These are phyloP conservation scores for Beaufortia kweichowensis DNA, from an alignment of 2,113 vertebrate species.

Conservation along the genomic window DNA sequence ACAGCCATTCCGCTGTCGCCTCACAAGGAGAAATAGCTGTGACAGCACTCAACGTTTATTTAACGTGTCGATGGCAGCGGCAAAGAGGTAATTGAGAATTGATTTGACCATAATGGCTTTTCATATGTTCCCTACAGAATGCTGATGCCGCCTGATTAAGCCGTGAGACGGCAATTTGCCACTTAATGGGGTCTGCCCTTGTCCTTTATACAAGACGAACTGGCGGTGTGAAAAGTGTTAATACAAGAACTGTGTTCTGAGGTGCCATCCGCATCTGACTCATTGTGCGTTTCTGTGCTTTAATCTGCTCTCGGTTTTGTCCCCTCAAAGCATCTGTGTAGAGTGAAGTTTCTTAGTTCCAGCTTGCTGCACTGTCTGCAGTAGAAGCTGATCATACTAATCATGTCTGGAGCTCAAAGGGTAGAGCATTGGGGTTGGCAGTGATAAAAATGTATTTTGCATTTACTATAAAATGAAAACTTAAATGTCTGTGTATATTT, in stretches of 20 bases:
- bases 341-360: slow-evolving; percentile 26
- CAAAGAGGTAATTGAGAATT: slow-evolving; percentile 62
- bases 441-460: too few species aligned
- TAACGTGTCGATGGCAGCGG: slow-evolving; percentile 55
- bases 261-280: slow-evolving; percentile 18
- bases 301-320: slow-evolving; percentile 25
- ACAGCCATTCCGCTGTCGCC: slow-evolving; percentile 44
- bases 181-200: slow-evolving; percentile 64
- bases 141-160: slow-evolving; percentile 59
- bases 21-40: slow-evolving; percentile 44
- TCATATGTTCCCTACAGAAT: slow-evolving; percentile 58
- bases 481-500: too few species aligned
- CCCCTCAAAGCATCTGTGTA: slow-evolving; percentile 1
- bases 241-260: slow-evolving; percentile 45
- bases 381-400: not conserved
- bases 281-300: slow-evolving; percentile 21
- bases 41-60: slow-evolving; percentile 56
- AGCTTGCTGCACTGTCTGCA: not conserved
- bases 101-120: slow-evolving; percentile 64
- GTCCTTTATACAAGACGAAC: slow-evolving; percentile 56
- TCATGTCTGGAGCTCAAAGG: not conserved
- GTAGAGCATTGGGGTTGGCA: too few species aligned
- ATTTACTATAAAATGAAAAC: too few species aligned
- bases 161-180: slow-evolving; percentile 58
- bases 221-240: slow-evolving; percentile 44